A percentile compares a stretch with the other conserved stretches of the same genome.
phyloP scores from a whole-genome alignment of 2,888 invertebrate species.

The Hoplodrina blanda region DNA sequence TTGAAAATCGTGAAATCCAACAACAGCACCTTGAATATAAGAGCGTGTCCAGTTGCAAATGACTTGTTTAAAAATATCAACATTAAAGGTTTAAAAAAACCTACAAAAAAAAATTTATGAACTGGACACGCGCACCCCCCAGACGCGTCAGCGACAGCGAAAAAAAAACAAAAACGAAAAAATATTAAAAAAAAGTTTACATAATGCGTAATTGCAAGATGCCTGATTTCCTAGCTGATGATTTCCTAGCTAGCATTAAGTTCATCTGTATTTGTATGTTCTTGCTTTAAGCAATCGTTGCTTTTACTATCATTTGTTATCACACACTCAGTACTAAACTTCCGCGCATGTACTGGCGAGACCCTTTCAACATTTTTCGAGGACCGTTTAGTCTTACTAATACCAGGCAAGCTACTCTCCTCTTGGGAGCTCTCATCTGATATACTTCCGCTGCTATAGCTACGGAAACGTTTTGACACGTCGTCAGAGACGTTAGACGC shows the following conservation, averaged over 20 bases:
- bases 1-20: slow-evolving; percentile 19
- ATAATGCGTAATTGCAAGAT: background rate
- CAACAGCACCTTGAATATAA: background rate
- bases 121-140: slow-evolving; percentile 7
- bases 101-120: background rate
- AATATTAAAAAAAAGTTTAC: too few species aligned
- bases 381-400: slow-evolving; percentile 5
- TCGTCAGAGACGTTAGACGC: slow-evolving; percentile 19
- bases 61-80: background rate
- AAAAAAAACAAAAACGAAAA: background rate
- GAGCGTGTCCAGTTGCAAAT: slow-evolving; percentile 8
- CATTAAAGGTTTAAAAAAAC: background rate
- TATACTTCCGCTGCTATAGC: slow-evolving; percentile 12
- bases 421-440: background rate
- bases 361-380: slow-evolving; percentile 7
- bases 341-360: slow-evolving; percentile 32
- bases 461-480: slow-evolving; percentile 31
- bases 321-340: slow-evolving; percentile 47
- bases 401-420: slow-evolving; percentile 33
- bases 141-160: background rate
- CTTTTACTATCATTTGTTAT: slow-evolving; percentile 15
- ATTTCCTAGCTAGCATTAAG: slow-evolving; percentile 20
- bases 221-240: slow-evolving; percentile 28
- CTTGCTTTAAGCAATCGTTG: slow-evolving; percentile 13
- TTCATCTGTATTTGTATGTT: background rate